Evolutionary conservation across 2,888 invertebrate species (phyloP), one percentile per base, ranked within the genome.

Genomic region (Xanthia togata): DNA sequence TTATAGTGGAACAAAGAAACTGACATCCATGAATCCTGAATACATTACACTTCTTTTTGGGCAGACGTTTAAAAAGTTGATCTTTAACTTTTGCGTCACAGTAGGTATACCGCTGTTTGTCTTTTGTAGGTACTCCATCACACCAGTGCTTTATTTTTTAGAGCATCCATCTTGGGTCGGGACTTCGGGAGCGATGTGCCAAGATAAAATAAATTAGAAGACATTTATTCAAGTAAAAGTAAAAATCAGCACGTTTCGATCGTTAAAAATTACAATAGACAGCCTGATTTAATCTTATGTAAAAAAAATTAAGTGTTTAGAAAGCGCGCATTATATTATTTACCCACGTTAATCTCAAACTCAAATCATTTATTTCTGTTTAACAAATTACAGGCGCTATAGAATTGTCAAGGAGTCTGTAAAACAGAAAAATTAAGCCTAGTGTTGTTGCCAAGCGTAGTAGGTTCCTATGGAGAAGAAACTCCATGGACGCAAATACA

Each of bases 171-270:
- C 79, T 38, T 12, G 26, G 53, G 26, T 55, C 11, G 17, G 2
- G 17, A 35, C 9, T 41, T 53, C 12, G 17, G 9, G 17, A 60
- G 41, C 60, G 26, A 70, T 35, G 60, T 53, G 50, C 9, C 2
- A 4, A 31, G 57, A 78, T 80, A 65, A 80, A 81, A 73, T 80
- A 80, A 81, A 78, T 73, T 38, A 26, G 17, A 64, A 23, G 44
- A 65, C n/a, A 35, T 78, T 81, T 64, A 65, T 81, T 59, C 26
- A 53, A 59, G 17, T 64, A 11, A 35, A 14, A 44, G 1, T 11
- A 44, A 53, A 53, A 35, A 44, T 44, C 41, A 59, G 81, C 78
- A 78, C 78, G 78, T 59, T 78, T 53, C 9, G 17, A 64, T 53
- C 73, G 50, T 81, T 50, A 73, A 65, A 71, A 44, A 64, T n/a